A percentile compares a stretch with the other conserved stretches of the same genome.
These are phyloP conservation scores for Adrianichthys oophorus DNA, from an alignment of 2,797 vertebrate genomes.

Conservation along the genomic window DNA sequence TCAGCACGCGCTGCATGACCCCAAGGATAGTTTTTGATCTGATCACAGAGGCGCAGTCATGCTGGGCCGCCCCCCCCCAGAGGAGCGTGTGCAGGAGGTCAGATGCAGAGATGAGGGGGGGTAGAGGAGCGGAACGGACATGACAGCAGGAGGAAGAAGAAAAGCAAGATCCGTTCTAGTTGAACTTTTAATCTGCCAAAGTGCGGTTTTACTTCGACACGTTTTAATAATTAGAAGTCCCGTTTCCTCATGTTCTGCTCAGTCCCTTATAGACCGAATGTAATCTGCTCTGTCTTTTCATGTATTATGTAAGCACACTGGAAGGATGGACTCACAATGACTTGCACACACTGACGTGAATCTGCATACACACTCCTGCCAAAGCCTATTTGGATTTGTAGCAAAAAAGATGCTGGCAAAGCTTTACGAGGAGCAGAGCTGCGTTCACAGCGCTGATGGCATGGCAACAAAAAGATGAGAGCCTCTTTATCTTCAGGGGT, in stretches of 20 bases:
- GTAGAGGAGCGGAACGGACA: neutral
- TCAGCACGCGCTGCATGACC: neutral
- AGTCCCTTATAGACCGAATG: slow-evolving; percentile 36
- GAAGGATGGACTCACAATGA: slow-evolving; percentile 36
- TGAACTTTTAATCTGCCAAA: slow-evolving; percentile 20
- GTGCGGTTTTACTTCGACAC: slow-evolving; percentile 1
- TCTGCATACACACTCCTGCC: slow-evolving; percentile 12
- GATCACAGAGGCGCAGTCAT: slow-evolving; percentile 37
- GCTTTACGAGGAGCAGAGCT: neutral
- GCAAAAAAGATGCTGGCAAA: slow-evolving; percentile 1
- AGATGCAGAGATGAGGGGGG: neutral
- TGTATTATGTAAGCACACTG: slow-evolving; percentile 49
- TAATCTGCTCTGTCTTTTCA: slow-evolving; percentile 49
- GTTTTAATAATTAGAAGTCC: slow-evolving; percentile 47
- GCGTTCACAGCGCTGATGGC: neutral
- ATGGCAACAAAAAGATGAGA: neutral
- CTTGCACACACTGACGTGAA: slow-evolving; percentile 16
- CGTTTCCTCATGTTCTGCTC: slow-evolving; percentile 37
- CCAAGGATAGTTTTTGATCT: slow-evolving; percentile 40
- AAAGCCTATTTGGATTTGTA: slow-evolving; percentile 3
- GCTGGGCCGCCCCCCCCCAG: slow-evolving; percentile 4
- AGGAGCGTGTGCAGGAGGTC: no score
- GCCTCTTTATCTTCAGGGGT: neutral
- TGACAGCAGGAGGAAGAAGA: neutral
- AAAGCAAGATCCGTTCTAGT: neutral